Base-by-base conservation (phyloP, 1,140 invertebrate species). In the Pantala flavescens region DNA sequence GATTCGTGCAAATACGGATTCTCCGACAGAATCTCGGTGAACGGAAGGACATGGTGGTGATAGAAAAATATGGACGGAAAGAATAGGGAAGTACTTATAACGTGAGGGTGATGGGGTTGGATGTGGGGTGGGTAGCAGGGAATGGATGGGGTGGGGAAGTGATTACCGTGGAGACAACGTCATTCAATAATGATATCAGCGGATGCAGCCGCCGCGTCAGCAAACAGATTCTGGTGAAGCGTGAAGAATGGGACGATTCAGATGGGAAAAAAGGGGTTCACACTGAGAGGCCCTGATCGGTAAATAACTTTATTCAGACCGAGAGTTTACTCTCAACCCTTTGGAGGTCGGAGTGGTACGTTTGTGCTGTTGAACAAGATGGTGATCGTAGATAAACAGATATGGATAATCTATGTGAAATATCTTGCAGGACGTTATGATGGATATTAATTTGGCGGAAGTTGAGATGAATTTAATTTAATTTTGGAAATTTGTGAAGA, bases 181-280 rank as follows among this genome's bases (percentile, higher is more conserved):
- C 49, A 63, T 63, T 63, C 49, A 63, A 63, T 63, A 63, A 63
- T 63, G 49, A 63, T 63, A 63, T 63, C 49, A 63, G 49, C n/a
- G 49, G n/a, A 63, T 63, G 49, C 49, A 63, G 49, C 49, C 49
- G 49, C 49, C 49, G 16, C 14, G 49, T 63, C 49, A 63, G 49
- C 49, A 63, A 63, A 63, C 49, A 63, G 49, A 63, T 63, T 63
- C 49, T 63, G 49, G 49, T 63, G 49, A 63, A 63, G 49, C 49
- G 49, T 63, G n/a, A 63, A 63, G 49, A 63, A 63, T 7, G 49
- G 49, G 49, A 63, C 5, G 49, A 14, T 16, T 16, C 16, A 63
- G n/a, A 21, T 63, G 49, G n/a, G 49, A 21, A 21, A 19, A 21
- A 21, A 63, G n/a, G 49, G 49, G 49, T 63, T 36, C 28, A 36